Evolutionary conservation across 1,140 invertebrate genomes (phyloP), one percentile per base, ranked within the genome.

Genomic region (Hylaeus volcanicus): DNA sequence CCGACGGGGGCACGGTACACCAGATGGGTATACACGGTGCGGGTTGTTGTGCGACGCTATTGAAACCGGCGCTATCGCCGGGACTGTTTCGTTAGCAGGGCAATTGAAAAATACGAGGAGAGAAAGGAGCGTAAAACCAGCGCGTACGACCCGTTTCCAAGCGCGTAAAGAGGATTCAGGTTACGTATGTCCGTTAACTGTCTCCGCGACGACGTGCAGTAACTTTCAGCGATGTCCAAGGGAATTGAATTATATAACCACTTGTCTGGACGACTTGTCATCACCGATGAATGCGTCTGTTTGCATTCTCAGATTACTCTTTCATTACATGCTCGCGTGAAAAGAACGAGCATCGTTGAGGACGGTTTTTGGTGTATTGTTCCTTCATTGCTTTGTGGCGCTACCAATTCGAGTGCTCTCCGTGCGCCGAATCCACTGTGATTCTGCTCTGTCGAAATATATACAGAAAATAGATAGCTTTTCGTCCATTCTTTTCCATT

Each of bases 31-130:
- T 69, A 71, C 66, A 70, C 63, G 55, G 73, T 73, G 76, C 79
- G 79, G 76, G 72, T 69, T 79, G 61, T 79, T 60, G 84, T 70
- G 71, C 41, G 69, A 69, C 74, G 81, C 87, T 83, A 88, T 88
- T 88, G 86, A 87, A 88, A 85, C 77, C 48, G 79, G 61, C 61
- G 77, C 74, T 83, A 83, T 86, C 79, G 79, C 63, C 60, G 48
- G 65, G 70, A 78, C 76, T 86, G 88, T 88, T 84, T 88, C 82
- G 86, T 88, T 88, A 86, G 79, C 76, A 65, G 56, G 74, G 58
- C 82, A 86, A 88, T 88, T 88, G 86, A 88, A 88, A 88, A 86
- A 88, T 86, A 84, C 75, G 74, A 74, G 64, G 58, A 75, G 64
- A 51, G 64, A 61, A 80, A 83, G 69, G 9, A 73, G 55, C 71